Base-by-base conservation (phyloP, 2,888 invertebrate genomes). In the Carcina quercana region DNA sequence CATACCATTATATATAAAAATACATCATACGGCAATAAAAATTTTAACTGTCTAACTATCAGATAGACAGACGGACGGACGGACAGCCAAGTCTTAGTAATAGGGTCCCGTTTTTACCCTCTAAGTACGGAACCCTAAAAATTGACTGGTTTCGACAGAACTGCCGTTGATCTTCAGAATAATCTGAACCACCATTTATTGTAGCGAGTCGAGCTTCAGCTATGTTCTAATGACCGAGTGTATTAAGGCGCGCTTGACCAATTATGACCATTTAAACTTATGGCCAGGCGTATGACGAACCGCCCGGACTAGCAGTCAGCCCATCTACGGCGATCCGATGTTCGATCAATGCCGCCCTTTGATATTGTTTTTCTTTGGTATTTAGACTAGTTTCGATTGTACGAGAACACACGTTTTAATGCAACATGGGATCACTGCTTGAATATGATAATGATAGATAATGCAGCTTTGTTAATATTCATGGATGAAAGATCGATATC, bases 201-300 rank as follows among this genome's bases (percentile, higher is more conserved):
- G 37, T 28, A 30, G 37, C 37, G 29, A 17, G 22, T 12, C 43
- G 41, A 42, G 57, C n/a, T n/a, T n/a, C n/a, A n/a, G 55, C 51
- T 53, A 54, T 62, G 60, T 63, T 70, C 59, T 70, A 73, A 73
- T 72, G 67, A 70, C 61, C 63, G 49, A 59, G 53, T 59, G 54
- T 66, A 63, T 68, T 66, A 64, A 68, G 64, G 60, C 53, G 48
- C 56, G 51, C 54, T 61, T 50, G 48, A 67, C 71, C 79, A 80
- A 79, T 79, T 76, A 79, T 73, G 72, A 73, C 67, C 71, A 74
- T 74, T 78, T 74, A 73, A 76, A 71, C 69, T 67, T 58, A 69
- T 64, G 60, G 60, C 45, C 50, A 46, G 50, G 48, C 65, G 60
- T 70, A 74, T 73, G 72, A 75, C 59, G 66, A 62, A 60, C 64